phyloP scores from a whole-genome alignment of 2,113 vertebrate species.

The Sinocyclocheilus maitianheensis region DNA sequence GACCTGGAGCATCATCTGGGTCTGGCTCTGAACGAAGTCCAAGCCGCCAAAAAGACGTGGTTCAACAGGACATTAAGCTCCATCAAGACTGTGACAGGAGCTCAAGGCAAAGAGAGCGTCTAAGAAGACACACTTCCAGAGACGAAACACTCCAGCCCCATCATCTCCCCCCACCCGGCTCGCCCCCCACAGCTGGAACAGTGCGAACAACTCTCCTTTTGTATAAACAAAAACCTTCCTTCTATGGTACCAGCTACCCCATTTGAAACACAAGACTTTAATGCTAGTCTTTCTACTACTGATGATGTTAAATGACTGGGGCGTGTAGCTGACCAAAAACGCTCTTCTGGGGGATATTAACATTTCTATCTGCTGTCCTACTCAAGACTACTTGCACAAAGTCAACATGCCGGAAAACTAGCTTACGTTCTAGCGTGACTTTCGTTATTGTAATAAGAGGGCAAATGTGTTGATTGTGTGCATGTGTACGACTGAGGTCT shows the following conservation, averaged over 20 bases:
- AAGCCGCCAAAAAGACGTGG: slow-evolving; percentile 99
- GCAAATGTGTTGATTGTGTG: slow-evolving; percentile 33
- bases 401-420: slow-evolving; percentile 63
- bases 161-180: slow-evolving; percentile 21
- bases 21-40: slow-evolving; percentile 93
- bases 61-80: slow-evolving; percentile 98
- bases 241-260: slow-evolving; percentile 58
- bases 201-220: slow-evolving; percentile 53
- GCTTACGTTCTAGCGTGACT: neutral
- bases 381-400: slow-evolving; percentile 75
- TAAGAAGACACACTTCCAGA: slow-evolving; percentile 71
- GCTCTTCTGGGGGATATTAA: slow-evolving; percentile 63
- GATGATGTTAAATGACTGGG: slow-evolving; percentile 82
- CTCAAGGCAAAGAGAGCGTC: slow-evolving; percentile 95
- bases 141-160: slow-evolving; percentile 57
- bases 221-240: slow-evolving; percentile 65
- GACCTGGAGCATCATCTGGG: slow-evolving; percentile 97
- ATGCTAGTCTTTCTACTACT: slow-evolving; percentile 84
- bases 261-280: slow-evolving; percentile 65
- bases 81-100: slow-evolving; percentile 97
- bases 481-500: slow-evolving; percentile 20
- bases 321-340: slow-evolving; percentile 50
- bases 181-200: slow-evolving; percentile 51
- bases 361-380: slow-evolving; percentile 71
- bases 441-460: neutral